Evolutionary conservation across 1,140 invertebrate genomes (phyloP).

Genomic region (Sogatella furcifera): DNA sequence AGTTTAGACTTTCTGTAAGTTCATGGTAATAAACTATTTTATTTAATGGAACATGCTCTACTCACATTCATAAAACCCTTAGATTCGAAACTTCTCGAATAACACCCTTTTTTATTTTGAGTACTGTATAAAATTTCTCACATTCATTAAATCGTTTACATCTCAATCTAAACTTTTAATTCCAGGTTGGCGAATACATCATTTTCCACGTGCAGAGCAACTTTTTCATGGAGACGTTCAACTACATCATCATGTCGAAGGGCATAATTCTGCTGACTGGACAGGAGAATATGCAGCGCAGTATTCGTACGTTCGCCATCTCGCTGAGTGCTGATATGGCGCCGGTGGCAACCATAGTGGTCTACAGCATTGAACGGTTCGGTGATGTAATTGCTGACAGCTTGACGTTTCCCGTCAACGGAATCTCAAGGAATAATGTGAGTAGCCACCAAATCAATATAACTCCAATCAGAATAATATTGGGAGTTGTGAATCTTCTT

Average conservation of each 20-base stretch:
- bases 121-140: no score
- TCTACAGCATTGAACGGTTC: conserved; percentile 73
- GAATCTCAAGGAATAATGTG: conserved; percentile 82
- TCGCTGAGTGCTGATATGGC: conserved; percentile 89
- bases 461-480: no score
- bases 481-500: no score
- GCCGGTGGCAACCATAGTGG: conserved; percentile 78
- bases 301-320: conserved; percentile 76
- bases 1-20: no score
- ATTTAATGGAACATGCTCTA: no score
- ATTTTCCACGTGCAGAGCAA: conserved; percentile 90
- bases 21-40: no score
- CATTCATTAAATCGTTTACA: no score
- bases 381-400: conserved; percentile 84
- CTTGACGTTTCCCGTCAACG: conserved; percentile 89
- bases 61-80: no score
- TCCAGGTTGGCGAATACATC: conserved; percentile 82
- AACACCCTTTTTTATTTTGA: no score
- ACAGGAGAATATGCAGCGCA: conserved; percentile 54
- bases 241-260: conserved; percentile 84
- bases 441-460: conserved; percentile 27
- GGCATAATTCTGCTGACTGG: conserved; percentile 62
- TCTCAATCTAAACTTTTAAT: neutral
- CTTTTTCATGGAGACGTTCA: conserved; percentile 79
- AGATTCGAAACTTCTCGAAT: no score